Conservation (phyloP, 2,113 vertebrate genomes). For the Naja naja region DNA sequence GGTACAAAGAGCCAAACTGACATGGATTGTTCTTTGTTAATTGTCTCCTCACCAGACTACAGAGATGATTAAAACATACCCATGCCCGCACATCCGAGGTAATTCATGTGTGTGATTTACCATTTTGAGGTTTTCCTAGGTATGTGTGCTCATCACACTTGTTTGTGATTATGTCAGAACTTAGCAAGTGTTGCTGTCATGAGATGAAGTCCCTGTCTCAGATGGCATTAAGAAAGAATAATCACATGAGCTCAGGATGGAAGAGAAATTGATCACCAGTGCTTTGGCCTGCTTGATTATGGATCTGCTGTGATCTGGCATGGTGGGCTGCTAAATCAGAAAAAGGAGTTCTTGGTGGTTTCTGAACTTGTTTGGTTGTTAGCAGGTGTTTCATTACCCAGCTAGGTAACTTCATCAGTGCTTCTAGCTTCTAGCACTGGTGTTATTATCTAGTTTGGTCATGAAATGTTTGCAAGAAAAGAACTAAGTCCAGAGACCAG, state of each 20-base stretch:
- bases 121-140: neutral
- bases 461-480: too few species aligned
- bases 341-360: too few species aligned
- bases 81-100: neutral
- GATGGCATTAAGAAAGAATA: neutral
- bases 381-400: too few species aligned
- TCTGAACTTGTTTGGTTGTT: too few species aligned
- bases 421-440: too few species aligned
- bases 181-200: neutral
- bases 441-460: too few species aligned
- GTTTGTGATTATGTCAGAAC: neutral
- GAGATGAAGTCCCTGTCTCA: neutral
- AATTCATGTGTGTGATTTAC: neutral
- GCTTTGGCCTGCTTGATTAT: neutral
- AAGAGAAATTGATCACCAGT: neutral
- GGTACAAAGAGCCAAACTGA: neutral
- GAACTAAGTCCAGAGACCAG: too few species aligned
- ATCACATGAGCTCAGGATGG: neutral
- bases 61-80: neutral
- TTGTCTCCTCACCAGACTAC: neutral
- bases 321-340: neutral
- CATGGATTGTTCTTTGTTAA: neutral
- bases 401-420: too few species aligned
- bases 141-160: neutral
- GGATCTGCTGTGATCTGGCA: neutral